Conservation (phyloP, 1,140 invertebrate species). For the Schlechtendalia chinensis region DNA sequence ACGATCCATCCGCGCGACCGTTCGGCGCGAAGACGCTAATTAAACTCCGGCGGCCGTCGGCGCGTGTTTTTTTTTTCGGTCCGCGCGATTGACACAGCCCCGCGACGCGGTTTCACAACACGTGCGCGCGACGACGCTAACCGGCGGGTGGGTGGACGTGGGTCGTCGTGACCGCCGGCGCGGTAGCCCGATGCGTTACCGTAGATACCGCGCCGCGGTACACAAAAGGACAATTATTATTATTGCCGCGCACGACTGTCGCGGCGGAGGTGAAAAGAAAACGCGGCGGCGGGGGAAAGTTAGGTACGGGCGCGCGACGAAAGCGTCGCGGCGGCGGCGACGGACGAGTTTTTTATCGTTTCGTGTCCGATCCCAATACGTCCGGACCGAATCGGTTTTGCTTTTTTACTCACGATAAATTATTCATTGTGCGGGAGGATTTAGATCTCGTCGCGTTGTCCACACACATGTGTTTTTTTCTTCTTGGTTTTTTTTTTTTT, state of each 20-base stretch:
- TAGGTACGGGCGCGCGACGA: background rate
- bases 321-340: background rate
- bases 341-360: background rate
- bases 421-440: background rate
- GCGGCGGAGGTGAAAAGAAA: background rate
- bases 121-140: too few species aligned
- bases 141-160: background rate
- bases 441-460: background rate
- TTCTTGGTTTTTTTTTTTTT: conserved; percentile 1
- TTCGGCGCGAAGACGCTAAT: conserved; percentile 40
- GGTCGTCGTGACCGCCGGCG: conserved; percentile 23
- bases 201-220: conserved; percentile 6
- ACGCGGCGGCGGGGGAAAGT: background rate
- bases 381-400: background rate
- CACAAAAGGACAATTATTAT: background rate
- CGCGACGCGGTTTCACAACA: too few species aligned
- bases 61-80: background rate
- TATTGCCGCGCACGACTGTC: conserved; percentile 5
- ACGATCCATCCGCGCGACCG: conserved; percentile 31
- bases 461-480: background rate
- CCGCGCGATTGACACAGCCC: background rate
- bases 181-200: conserved; percentile 11
- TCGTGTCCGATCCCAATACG: background rate
- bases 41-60: conserved; percentile 6
- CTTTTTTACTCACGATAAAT: background rate